Base-by-base conservation (phyloP, 2,113 vertebrate species). In the Smithornis capensis region DNA sequence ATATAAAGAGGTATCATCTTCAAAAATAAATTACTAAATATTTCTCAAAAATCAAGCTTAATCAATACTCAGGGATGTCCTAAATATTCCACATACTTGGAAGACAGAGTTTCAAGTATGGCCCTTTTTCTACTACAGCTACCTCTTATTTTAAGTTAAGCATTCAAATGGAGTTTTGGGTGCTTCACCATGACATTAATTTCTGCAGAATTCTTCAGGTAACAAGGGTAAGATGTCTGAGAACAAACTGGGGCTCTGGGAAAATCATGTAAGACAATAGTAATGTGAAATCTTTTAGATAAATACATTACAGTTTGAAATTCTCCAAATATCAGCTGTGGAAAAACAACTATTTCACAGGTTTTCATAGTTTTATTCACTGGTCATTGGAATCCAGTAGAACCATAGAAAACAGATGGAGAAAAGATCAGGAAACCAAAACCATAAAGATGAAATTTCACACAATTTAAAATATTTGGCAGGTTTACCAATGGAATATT, bases 1-100 rank as follows among this genome's bases (percentile, higher is more conserved):
- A 52, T n/a, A 28, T 14, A n/a, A 33, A 27, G 6, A 9, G 0
- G 13, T 52, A 2, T 1, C 2, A 2, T 65, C 2, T 13, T 7
- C 12, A 56, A 59, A 63, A 84, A 86, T 31, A 4, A 50, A 7
- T 6, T 40, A 33, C 18, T 35, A 42, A 60, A 24, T 38, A 14
- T 55, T 90, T 81, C 16, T 70, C 17, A 74, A 78, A 83, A 84
- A 38, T 50, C 38, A 63, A 53, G 13, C 9, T 47, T 60, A 31
- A 5, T 60, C 50, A 60, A 28, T 33, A 60, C 6, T 57, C 16
- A 49, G 12, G 0, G 19, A 23, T 47, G 4, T 5, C 28, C 12
- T 38, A 87, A 68, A 77, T 52, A 0, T 35, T 86, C 10, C 0
- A 0, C 15, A 19, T 37, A 19, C 23, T 67, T 49, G 12, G 31